Conservation (phyloP, 2,113 vertebrate species). For the Terrapene triunguis region DNA sequence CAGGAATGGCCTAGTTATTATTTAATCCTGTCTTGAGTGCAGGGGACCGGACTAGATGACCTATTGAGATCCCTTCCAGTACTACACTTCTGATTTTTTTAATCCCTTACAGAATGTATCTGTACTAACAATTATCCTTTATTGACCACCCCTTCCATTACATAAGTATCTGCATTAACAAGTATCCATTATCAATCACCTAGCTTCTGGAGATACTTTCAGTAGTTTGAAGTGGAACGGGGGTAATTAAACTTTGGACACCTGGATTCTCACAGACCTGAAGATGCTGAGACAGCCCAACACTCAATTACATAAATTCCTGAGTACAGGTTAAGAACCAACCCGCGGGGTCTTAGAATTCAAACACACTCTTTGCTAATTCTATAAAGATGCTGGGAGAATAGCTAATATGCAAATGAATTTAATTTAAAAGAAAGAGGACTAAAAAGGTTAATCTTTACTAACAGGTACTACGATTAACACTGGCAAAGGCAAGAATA, state of each 20-base stretch:
- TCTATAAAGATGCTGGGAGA: not conserved
- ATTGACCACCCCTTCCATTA: not conserved
- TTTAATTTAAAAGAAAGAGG: not conserved
- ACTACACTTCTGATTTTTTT: not conserved
- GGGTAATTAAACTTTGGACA: not conserved
- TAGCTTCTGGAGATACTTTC: not conserved
- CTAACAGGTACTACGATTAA: not conserved
- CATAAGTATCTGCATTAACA: not conserved
- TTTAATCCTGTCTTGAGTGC: not conserved
- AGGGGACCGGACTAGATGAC: not conserved
- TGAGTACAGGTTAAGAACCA: not conserved
- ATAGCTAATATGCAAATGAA: not conserved
- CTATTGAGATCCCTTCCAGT: not conserved
- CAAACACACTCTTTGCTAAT: not conserved
- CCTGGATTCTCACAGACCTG: not conserved
- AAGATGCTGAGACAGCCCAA: not conserved
- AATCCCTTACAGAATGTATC: not conserved
- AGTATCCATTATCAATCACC: not conserved
- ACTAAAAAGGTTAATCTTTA: not conserved
- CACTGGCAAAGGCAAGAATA: not conserved
- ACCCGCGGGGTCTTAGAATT: not conserved
- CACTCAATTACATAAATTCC: not conserved
- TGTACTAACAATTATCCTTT: not conserved
- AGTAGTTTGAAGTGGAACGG: not conserved
- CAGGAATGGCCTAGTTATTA: not conserved